Evolutionary conservation across 2,888 invertebrate genomes (phyloP), one percentile per base, ranked within the genome.

Genomic region (Philopedon plagiatum): DNA sequence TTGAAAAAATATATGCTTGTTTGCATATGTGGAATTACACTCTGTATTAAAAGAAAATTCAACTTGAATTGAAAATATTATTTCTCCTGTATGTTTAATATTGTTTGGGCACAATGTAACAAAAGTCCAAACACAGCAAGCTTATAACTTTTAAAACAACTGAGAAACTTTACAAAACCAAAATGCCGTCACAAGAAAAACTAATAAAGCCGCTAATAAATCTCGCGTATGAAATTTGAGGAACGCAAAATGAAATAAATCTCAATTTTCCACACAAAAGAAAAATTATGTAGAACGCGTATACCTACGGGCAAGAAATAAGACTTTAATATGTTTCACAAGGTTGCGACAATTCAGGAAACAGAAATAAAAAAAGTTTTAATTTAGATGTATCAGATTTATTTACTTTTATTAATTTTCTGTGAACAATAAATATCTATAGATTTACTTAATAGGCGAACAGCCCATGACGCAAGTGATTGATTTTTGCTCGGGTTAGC

Each of bases 181-280:
- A 39, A 63, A 51, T n/a, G 54, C 26, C 23, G 5, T 5, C 23
- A 39, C 23, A 44, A 51, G 58, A 44, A 71, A 71, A 71, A 51
- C 61, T 71, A 71, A 71, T 71, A 71, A 66, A 41, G 44, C 66
- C 32, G 21, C 49, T 56, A 29, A 71, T 71, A 71, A 71, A 71
- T 71, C 71, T 71, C 57, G 51, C 54, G 26, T 44, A 56, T 44
- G 62, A 71, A 71, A 66, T 58, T 66, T 71, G 56, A 71, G 60
- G 61, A 57, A 66, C 60, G 39, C 61, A 46, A 51, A 66, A 23
- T 54, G 66, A 46, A 61, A 71, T 71, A 71, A 71, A 71, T 71
- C 71, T 66, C 71, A 54, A 71, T 71, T 71, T 65, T 66, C 44
- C 39, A 26, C 26, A 23, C 26, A 34, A 15, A 34, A 34, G 51